Evolutionary conservation across 92 coral and sea anemone species (phyloP).

Genomic region (Porites rus): DNA sequence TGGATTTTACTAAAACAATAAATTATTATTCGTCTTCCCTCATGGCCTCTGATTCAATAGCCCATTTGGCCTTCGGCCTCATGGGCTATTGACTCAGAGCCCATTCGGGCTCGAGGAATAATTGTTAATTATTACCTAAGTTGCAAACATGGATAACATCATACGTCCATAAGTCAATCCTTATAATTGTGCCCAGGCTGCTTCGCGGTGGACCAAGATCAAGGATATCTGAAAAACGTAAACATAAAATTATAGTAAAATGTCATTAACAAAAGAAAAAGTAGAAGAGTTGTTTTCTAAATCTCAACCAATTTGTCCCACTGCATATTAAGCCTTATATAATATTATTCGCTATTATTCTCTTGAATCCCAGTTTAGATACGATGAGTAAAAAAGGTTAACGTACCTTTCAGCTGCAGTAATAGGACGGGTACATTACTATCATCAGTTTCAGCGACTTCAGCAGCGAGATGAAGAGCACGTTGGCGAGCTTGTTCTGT

Average conservation of each 20-base stretch:
- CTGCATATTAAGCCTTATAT: too few species aligned
- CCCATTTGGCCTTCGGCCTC: too few species aligned
- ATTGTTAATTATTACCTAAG: conserved; percentile 69
- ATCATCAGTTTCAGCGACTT: conserved; percentile 96
- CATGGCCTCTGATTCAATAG: too few species aligned
- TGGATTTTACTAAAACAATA: too few species aligned
- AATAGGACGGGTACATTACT: conserved; percentile 87
- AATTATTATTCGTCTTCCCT: too few species aligned
- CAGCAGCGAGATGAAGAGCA: conserved; percentile 95
- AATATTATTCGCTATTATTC: too few species aligned
- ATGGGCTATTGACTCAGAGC: too few species aligned
- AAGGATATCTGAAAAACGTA: conserved; percentile 72
- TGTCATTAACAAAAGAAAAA: too few species aligned
- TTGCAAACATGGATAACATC: conserved; percentile 91
- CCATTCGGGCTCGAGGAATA: not conserved
- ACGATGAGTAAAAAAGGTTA: too few species aligned
- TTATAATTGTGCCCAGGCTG: conserved; percentile 75
- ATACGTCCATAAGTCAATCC: conserved; percentile 87
- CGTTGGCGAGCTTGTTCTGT: conserved; percentile 76
- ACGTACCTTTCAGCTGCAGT: conserved; percentile 86
- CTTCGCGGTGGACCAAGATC: conserved; percentile 75
- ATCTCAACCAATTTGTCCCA: too few species aligned
- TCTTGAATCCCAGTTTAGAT: too few species aligned
- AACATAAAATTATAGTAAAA: not conserved
- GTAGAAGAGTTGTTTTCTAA: too few species aligned